Base-by-base conservation (phyloP, 2,888 invertebrate genomes). In the Phortica magna region DNA sequence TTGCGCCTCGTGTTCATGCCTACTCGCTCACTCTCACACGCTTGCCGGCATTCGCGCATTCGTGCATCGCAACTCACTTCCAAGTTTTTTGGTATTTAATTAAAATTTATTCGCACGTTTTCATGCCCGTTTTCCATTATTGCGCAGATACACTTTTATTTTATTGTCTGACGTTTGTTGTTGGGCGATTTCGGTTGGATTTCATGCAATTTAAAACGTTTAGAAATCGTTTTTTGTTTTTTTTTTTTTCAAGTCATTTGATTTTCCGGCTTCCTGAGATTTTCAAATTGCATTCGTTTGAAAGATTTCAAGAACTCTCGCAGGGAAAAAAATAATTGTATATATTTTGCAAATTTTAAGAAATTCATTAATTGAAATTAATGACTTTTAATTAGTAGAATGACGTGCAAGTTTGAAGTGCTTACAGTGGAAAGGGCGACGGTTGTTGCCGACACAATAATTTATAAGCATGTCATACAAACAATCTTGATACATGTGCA, bases 101-200 rank as follows among this genome's bases (percentile, higher is more conserved):
- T 67, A 67, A 67, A 67, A 67, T 67, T 42, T 67, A 67, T 67
- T 67, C 67, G 67, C 67, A 67, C 67, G 67, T 67, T 42, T 67
- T 41, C 67, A 67, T 67, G 67, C 14, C 65, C 67, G 41, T 67
- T 67, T 67, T 67, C 67, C 39, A 67, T 67, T 67, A 67, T 67
- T 67, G 39, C 39, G 14, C 42, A 39, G 41, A 7, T 67, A 41
- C 10, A 48, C 17, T 65, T 65, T 39, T 67, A 67, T 67, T 67
- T 67, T 41, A 67, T 67, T 67, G 67, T 39, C 67, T 42, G 67
- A 41, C 67, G 42, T n/a, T 67, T 67, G 67, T 42, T 67, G 67
- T 39, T 31, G 31, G 39, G 17, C 67, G 67, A 67, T 67, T 67
- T 67, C 19, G 7, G 67, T 67, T 67, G 31, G 67, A 67, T 67